Evolutionary conservation across 1,140 invertebrate species (phyloP).

Genomic region (Procambarus clarkii): DNA sequence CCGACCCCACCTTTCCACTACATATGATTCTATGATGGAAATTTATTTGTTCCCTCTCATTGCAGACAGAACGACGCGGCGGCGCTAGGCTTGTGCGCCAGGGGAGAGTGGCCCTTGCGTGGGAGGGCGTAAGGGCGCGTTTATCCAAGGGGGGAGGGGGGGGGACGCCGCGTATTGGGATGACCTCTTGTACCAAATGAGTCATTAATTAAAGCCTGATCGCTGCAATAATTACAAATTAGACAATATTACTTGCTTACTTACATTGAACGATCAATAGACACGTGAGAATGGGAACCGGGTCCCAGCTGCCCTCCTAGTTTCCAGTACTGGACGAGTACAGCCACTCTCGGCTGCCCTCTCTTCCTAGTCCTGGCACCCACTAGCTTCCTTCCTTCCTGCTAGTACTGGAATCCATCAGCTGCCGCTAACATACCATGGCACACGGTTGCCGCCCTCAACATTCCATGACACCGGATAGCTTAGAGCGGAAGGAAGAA

Average conservation of each 20-base stretch:
- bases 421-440: too few relatives aligned
- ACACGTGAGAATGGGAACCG: too few relatives aligned
- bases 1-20: neutral
- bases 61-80: constrained; percentile 23
- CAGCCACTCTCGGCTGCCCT: too few relatives aligned
- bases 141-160: neutral
- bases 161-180: too few relatives aligned
- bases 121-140: constrained; percentile 3
- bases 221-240: constrained; percentile 56
- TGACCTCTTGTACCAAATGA: constrained; percentile 25
- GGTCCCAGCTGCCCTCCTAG: too few relatives aligned
- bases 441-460: too few relatives aligned
- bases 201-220: constrained; percentile 62
- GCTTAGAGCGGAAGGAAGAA: too few relatives aligned
- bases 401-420: too few relatives aligned
- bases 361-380: too few relatives aligned
- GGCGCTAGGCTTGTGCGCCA: neutral
- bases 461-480: too few relatives aligned
- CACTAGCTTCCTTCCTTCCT: too few relatives aligned
- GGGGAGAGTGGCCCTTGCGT: neutral
- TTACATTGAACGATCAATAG: neutral
- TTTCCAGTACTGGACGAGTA: too few relatives aligned
- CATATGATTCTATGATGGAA: constrained; percentile 55
- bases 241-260: constrained; percentile 57
- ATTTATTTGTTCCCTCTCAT: constrained; percentile 68